These are phyloP conservation scores for Shargacucullia verbasci DNA, from an alignment of 2,888 invertebrate genomes.

Conservation along the genomic window DNA sequence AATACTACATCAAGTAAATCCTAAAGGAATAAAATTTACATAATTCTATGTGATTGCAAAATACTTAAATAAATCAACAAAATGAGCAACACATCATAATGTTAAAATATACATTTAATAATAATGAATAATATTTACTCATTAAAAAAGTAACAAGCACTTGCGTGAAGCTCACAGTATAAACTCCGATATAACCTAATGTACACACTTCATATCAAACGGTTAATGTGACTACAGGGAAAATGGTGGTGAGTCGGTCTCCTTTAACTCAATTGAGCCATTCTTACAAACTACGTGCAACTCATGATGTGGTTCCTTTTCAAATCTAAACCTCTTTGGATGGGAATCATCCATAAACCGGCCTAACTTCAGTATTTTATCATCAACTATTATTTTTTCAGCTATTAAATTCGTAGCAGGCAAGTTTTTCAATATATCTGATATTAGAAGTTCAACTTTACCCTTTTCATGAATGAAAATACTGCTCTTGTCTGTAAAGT, in stretches of 20 bases:
- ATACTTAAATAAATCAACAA: slow-evolving; percentile 16
- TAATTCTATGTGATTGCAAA: slow-evolving; percentile 21
- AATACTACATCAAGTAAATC: slow-evolving; percentile 7
- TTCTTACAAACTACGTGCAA: slow-evolving; percentile 87
- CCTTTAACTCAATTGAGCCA: slow-evolving; percentile 84
- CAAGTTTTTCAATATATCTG: slow-evolving; percentile 79
- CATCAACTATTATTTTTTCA: slow-evolving; percentile 83
- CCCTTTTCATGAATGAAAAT: slow-evolving; percentile 87
- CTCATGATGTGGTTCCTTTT: slow-evolving; percentile 80
- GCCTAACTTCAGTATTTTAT: slow-evolving; percentile 82
- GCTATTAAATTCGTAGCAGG: slow-evolving; percentile 86
- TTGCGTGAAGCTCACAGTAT: slow-evolving; percentile 35
- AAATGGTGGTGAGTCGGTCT: slow-evolving; percentile 81
- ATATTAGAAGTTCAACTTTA: slow-evolving; percentile 82
- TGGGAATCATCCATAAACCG: slow-evolving; percentile 85
- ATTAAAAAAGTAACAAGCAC: slow-evolving; percentile 47
- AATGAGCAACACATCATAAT: slow-evolving; percentile 46
- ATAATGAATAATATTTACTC: slow-evolving; percentile 36
- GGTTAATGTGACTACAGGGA: slow-evolving; percentile 63
- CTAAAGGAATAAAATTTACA: slow-evolving; percentile 17
- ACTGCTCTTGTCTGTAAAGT: slow-evolving; percentile 82
- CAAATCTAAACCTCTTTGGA: slow-evolving; percentile 83
- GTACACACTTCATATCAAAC: slow-evolving; percentile 42
- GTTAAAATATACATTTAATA: slow-evolving; percentile 50
- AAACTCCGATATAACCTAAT: slow-evolving; percentile 47